Percentiles rank a stretch among this genome's conserved stretches.
Conservation (phyloP, 1,140 invertebrate species). For the Ceratina calcarata region DNA sequence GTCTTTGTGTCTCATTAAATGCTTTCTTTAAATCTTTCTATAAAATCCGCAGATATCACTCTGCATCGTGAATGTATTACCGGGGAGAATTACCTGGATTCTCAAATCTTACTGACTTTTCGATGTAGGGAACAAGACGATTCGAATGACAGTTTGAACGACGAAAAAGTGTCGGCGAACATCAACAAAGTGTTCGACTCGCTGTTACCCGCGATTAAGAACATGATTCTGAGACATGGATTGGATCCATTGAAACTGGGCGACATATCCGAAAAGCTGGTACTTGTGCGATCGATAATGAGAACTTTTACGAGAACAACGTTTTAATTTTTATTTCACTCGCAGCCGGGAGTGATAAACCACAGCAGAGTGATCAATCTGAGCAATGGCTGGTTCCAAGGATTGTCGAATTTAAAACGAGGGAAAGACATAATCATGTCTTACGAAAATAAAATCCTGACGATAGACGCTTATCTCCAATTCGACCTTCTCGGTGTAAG, state of each 20-base stretch:
- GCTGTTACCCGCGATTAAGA: slow-evolving; percentile 25
- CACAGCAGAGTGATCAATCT: slow-evolving; percentile 29
- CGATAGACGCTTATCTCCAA: slow-evolving; percentile 53
- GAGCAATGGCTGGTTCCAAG: slow-evolving; percentile 54
- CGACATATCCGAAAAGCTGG: slow-evolving; percentile 18
- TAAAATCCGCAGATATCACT: too few species aligned
- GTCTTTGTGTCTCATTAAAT: too few species aligned
- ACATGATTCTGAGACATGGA: slow-evolving; percentile 4
- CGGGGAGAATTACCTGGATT: too few species aligned
- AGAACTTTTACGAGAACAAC: too few species aligned
- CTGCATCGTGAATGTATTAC: too few species aligned
- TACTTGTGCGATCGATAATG: background rate
- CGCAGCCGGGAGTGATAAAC: slow-evolving; percentile 31
- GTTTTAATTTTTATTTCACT: background rate
- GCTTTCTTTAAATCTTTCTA: too few species aligned
- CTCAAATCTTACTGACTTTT: too few species aligned
- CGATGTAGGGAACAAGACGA: too few species aligned
- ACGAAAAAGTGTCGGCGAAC: background rate
- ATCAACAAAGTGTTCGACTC: slow-evolving; percentile 49
- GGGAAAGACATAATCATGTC: slow-evolving; percentile 7
- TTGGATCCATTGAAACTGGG: slow-evolving; percentile 52
- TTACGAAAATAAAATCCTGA: slow-evolving; percentile 40
- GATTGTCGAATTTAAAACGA: slow-evolving; percentile 57
- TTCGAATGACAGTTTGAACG: too few species aligned
- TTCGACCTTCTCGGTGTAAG: slow-evolving; percentile 61